A percentile compares a stretch with the other conserved stretches of the same genome.
Evolutionary conservation across 2,113 vertebrate genomes (phyloP).

Genomic region (Herpetotheres cachinnans): DNA sequence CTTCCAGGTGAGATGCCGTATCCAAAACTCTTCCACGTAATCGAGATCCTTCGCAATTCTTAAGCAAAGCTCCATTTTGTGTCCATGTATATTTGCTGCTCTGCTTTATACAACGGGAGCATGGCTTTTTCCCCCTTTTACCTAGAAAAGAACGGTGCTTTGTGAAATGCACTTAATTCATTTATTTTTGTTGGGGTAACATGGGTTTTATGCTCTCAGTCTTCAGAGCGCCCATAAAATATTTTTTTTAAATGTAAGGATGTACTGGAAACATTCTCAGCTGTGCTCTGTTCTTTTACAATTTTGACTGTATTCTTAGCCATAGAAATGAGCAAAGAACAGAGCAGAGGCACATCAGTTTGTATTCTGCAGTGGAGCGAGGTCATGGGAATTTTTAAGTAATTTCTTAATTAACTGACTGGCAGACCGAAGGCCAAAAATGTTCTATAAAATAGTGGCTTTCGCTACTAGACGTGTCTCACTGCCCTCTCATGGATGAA

Average conservation of each 20-base stretch:
- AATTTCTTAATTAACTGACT: background rate
- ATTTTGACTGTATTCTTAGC: background rate
- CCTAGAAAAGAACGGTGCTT: background rate
- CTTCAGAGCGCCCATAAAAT: background rate
- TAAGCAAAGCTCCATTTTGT: background rate
- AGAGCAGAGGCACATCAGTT: background rate
- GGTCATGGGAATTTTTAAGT: background rate
- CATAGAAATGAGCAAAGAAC: background rate
- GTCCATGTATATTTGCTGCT: background rate
- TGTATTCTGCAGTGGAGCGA: background rate
- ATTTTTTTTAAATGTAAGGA: background rate
- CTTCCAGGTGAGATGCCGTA: slow-evolving; percentile 85
- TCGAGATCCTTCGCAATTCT: background rate
- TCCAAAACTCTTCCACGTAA: fast-evolving
- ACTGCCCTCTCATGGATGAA: background rate
- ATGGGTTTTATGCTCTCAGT: background rate
- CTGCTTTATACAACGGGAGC: background rate
- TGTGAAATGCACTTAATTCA: background rate
- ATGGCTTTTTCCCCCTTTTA: background rate
- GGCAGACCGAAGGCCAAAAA: background rate
- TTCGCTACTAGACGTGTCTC: fast-evolving
- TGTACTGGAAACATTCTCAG: background rate
- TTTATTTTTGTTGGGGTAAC: background rate
- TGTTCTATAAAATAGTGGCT: background rate
- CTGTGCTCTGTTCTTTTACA: background rate